These are phyloP conservation scores for Hemibagrus guttatus DNA, from an alignment of 2,797 vertebrate genomes.

Conservation along the genomic window DNA sequence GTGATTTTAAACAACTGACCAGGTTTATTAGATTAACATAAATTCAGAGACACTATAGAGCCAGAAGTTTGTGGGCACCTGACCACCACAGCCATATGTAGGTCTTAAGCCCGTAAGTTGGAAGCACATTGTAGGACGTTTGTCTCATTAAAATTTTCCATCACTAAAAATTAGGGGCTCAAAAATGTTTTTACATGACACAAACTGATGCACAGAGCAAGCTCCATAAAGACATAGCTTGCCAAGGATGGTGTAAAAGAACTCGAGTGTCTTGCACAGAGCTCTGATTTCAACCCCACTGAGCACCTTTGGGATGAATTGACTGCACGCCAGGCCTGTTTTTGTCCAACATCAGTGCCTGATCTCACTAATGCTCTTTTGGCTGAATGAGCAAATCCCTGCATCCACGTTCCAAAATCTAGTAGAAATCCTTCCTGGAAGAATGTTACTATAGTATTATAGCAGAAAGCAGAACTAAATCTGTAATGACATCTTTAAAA, in stretches of 20 bases:
- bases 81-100: background rate
- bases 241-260: background rate
- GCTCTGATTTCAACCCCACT: background rate
- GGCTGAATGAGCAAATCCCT: background rate
- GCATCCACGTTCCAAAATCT: background rate
- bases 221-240: background rate
- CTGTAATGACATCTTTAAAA: background rate
- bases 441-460: background rate
- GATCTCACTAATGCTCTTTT: background rate
- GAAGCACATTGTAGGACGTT: background rate
- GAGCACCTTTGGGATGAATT: background rate
- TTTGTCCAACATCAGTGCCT: slow-evolving; percentile 6
- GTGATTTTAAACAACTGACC: background rate
- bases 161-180: background rate
- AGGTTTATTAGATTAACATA: background rate
- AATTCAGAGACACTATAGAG: background rate
- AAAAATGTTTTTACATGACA: background rate
- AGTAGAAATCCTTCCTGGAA: background rate
- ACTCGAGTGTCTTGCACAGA: background rate
- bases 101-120: background rate
- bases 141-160: background rate
- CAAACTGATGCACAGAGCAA: background rate
- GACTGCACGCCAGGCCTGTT: background rate
- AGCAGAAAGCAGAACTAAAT: background rate
- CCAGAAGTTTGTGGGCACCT: background rate